Evolutionary conservation across 2,888 invertebrate genomes (phyloP), one percentile per base, ranked within the genome.

Genomic region (Eumerus sabulonum): DNA sequence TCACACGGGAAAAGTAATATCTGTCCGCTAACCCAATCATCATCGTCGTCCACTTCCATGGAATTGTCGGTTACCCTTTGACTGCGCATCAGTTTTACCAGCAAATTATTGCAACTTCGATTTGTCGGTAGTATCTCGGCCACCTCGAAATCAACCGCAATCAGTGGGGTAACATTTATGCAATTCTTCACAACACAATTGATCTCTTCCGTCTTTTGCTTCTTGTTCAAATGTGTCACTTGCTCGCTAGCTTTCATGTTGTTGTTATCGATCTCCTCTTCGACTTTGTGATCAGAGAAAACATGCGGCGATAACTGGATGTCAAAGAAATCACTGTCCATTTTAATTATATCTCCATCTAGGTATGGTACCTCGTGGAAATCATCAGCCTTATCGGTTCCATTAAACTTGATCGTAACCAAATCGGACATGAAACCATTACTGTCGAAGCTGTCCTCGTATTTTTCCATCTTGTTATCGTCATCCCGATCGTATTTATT

Each of bases 51-150:
- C 1, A 74, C 48, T 50, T 79, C 74, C 74, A 79, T 79, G 44
- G 73, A 79, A 35, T 79, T 64, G 1, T 73, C 64, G 17, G 63
- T 9, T 12, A 64, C 51, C 40, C 59, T 50, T 48, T 74, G 63
- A 9, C 84, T 86, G 27, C 86, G 87, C 45, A 86, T 76, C 14
- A 88, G 64, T 76, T 87, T 87, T 0, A 93, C 92, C 50, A 95
- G 87, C 63, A 95, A 85, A 86, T 93, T 93, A 76, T 91, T 91
- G 77, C 93, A 92, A 85, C 94, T 85, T 0, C 85, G 94, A 79
- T 92, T 91, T 0, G 93, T 93, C 0, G 94, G 93, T 70, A 93
- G 85, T 47, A 95, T 91, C 83, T 93, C 92, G 0, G 91, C 84
- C 42, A 88, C 88, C 70, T 87, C 87, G 60, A 76, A 81, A 17